Percentiles rank a stretch among this genome's conserved stretches.
phyloP scores from a whole-genome alignment of 1,140 invertebrate genomes.

The Brevipalpus yothersi region DNA sequence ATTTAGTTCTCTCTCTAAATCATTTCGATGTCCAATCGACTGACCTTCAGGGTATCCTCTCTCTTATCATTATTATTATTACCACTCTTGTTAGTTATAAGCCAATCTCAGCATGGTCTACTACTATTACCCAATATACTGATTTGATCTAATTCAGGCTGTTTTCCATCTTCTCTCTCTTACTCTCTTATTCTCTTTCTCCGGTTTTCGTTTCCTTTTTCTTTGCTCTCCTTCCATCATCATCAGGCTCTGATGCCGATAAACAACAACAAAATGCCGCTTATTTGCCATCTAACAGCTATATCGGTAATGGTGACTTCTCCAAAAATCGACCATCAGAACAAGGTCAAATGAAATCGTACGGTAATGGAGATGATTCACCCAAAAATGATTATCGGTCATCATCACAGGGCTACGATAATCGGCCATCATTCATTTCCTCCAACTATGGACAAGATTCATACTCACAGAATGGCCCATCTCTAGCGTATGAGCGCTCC shows the following conservation, averaged over 20 bases:
- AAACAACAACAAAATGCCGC: not conserved
- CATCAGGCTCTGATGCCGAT: not conserved
- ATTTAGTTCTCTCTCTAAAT: not conserved
- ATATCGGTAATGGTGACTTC: not conserved
- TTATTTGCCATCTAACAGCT: not conserved
- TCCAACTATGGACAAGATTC: not conserved
- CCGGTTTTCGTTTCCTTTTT: too few relatives aligned
- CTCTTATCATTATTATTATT: not conserved
- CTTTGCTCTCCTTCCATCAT: not conserved
- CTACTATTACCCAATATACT: not conserved
- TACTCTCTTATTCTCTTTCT: too few relatives aligned
- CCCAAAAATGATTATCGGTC: not conserved
- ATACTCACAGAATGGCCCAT: not conserved
- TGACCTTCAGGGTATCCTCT: not conserved
- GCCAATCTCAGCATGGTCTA: not conserved
- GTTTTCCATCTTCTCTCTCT: too few relatives aligned
- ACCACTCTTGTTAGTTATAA: not conserved
- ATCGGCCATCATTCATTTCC: not conserved
- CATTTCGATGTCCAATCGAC: not conserved
- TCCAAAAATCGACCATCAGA: not conserved
- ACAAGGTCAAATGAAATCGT: not conserved
- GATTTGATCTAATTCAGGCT: too few relatives aligned
- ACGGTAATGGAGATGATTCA: not conserved
- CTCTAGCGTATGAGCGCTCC: not conserved
- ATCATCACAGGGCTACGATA: not conserved